Percentiles rank a stretch among this genome's conserved stretches.
Evolutionary conservation across 1,140 invertebrate species (phyloP).

Genomic region (Telenomus remus): DNA sequence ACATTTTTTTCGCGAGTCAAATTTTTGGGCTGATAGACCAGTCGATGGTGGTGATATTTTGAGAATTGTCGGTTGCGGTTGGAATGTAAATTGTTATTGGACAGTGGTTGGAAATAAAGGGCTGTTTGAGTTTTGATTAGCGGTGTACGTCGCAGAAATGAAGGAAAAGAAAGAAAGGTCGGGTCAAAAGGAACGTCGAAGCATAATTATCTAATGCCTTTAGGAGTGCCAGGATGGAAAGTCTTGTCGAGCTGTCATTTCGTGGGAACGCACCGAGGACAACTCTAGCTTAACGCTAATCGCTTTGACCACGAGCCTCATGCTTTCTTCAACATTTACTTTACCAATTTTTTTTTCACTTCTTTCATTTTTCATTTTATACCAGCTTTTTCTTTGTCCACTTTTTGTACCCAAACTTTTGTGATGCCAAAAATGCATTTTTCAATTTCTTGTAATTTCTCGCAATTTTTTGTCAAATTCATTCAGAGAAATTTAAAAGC

Average conservation of each 20-base stretch:
- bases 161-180: slow-evolving; percentile 52
- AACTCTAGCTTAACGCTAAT: slow-evolving; percentile 41
- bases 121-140: slow-evolving; percentile 19
- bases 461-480: too few species aligned
- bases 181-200: slow-evolving; percentile 53
- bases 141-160: slow-evolving; percentile 37
- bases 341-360: too few species aligned
- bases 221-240: slow-evolving; percentile 62
- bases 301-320: slow-evolving; percentile 30
- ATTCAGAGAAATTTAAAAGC: too few species aligned
- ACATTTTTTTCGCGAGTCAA: too few species aligned
- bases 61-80: neutral
- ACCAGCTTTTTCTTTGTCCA: too few species aligned
- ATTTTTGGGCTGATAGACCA: too few species aligned
- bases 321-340: slow-evolving; percentile 1
- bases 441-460: too few species aligned
- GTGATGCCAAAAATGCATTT: too few species aligned
- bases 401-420: too few species aligned
- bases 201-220: slow-evolving; percentile 63
- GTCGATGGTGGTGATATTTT: too few species aligned
- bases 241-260: slow-evolving; percentile 61
- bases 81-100: slow-evolving; percentile 27
- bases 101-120: neutral
- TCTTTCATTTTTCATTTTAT: too few species aligned
- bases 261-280: slow-evolving; percentile 62